Percentiles rank a stretch among this genome's conserved stretches.
Evolutionary conservation across 1,140 invertebrate species (phyloP).

Genomic region (Hylaeus volcanicus): DNA sequence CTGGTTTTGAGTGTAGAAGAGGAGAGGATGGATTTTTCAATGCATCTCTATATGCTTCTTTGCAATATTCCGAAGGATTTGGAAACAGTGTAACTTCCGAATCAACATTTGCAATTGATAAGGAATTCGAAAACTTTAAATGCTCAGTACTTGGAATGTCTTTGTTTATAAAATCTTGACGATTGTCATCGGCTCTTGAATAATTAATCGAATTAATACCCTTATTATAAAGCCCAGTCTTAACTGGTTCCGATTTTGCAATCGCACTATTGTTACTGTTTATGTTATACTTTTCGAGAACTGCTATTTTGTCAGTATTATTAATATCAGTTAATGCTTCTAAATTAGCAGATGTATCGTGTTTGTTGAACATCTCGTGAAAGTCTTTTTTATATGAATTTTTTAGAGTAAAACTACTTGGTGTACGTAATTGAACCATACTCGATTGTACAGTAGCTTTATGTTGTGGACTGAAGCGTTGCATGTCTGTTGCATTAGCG

Average conservation of each 20-base stretch:
- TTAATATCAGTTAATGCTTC: not conserved
- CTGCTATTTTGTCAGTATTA: not conserved
- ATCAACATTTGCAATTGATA: not conserved
- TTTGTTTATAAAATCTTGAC: not conserved
- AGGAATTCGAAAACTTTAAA: not conserved
- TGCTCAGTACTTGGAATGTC: not conserved
- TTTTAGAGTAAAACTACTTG: conserved; percentile 77
- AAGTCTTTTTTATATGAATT: conserved; percentile 10
- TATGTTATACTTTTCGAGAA: conserved; percentile 20
- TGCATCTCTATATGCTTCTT: conserved; percentile 13
- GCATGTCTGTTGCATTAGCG: conserved; percentile 73
- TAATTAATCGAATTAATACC: not conserved
- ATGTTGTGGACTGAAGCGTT: conserved; percentile 66
- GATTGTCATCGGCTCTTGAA: not conserved
- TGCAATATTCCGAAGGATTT: not conserved
- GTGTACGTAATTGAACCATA: conserved; percentile 73
- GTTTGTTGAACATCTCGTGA: conserved; percentile 7
- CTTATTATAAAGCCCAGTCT: not conserved
- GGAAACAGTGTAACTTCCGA: not conserved
- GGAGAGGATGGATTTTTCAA: not conserved
- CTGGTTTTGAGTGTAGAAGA: not conserved
- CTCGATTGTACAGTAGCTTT: conserved; percentile 46
- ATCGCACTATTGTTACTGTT: not conserved
- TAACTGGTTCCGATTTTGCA: conserved; percentile 35
- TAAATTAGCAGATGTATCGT: not conserved